Evolutionary conservation across 2,888 invertebrate genomes (phyloP).

Genomic region (Parasteatoda lunata): DNA sequence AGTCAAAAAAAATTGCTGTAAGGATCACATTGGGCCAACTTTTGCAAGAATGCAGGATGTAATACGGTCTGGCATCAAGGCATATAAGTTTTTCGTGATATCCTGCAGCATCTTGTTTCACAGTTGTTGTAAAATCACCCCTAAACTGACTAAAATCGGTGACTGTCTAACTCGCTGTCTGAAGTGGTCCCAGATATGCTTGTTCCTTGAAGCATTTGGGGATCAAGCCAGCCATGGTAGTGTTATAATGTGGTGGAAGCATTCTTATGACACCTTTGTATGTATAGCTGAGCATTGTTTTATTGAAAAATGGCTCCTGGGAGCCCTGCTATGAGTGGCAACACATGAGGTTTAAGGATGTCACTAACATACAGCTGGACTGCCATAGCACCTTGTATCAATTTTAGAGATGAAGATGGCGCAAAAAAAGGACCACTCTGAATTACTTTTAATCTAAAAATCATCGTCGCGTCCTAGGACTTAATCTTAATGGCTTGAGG

Average conservation of each 20-base stretch:
- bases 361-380: not conserved
- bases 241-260: not conserved
- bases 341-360: not conserved
- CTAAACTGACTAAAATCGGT: not conserved
- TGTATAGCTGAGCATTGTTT: not conserved
- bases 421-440: too few species aligned
- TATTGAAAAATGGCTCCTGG: not conserved
- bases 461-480: too few species aligned
- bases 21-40: too few species aligned
- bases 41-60: too few species aligned
- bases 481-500: too few species aligned
- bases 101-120: too few species aligned
- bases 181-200: not conserved
- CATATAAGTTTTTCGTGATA: too few species aligned
- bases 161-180: not conserved
- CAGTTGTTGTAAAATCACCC: not conserved
- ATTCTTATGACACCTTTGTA: not conserved
- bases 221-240: not conserved
- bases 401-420: too few species aligned
- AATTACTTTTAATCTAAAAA: too few species aligned
- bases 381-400: not conserved
- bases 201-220: not conserved
- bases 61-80: too few species aligned
- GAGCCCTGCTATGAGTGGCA: not conserved
- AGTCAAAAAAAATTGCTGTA: too few species aligned